Percentiles rank a stretch among this genome's conserved stretches.
Evolutionary conservation across 2,888 invertebrate species (phyloP).

Genomic region (Arenicola marina): DNA sequence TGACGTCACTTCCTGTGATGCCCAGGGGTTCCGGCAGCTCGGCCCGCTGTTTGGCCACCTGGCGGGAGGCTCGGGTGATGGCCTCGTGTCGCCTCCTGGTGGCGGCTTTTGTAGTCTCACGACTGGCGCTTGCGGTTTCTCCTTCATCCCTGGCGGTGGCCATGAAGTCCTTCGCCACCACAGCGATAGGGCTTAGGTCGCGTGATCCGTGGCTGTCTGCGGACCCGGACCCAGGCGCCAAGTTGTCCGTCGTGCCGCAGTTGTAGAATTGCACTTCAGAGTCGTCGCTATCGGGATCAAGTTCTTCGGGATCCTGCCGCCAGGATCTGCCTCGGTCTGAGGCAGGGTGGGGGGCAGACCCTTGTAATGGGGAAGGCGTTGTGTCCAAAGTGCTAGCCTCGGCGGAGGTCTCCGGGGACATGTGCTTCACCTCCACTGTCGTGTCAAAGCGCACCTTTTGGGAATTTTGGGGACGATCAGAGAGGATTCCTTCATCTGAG

Average conservation of each 20-base stretch:
- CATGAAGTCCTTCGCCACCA: background rate
- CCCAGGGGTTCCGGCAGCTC: background rate
- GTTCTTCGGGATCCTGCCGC: background rate
- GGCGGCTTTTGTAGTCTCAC: too few relatives aligned
- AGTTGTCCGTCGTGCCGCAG: background rate
- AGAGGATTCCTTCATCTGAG: too few relatives aligned
- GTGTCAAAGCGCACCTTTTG: conserved; percentile 10
- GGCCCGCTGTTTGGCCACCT: background rate
- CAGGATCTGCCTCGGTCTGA: background rate
- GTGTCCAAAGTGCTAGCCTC: background rate
- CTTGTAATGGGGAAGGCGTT: background rate
- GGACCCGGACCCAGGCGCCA: background rate
- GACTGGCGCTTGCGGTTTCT: too few relatives aligned
- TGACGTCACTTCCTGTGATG: too few relatives aligned
- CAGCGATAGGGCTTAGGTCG: background rate
- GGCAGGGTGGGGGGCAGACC: too few relatives aligned
- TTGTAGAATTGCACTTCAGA: too few relatives aligned
- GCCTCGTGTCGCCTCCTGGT: background rate
- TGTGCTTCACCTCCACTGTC: conserved; percentile 8
- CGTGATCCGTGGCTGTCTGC: too few relatives aligned
- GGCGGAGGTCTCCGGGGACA: conserved; percentile 2
- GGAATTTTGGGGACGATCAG: too few relatives aligned
- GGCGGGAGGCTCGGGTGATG: background rate
- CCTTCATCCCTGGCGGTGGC: background rate
- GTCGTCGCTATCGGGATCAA: background rate